Evolutionary conservation across 2,797 vertebrate species (phyloP).

Genomic region (Acipenser ruthenus): DNA sequence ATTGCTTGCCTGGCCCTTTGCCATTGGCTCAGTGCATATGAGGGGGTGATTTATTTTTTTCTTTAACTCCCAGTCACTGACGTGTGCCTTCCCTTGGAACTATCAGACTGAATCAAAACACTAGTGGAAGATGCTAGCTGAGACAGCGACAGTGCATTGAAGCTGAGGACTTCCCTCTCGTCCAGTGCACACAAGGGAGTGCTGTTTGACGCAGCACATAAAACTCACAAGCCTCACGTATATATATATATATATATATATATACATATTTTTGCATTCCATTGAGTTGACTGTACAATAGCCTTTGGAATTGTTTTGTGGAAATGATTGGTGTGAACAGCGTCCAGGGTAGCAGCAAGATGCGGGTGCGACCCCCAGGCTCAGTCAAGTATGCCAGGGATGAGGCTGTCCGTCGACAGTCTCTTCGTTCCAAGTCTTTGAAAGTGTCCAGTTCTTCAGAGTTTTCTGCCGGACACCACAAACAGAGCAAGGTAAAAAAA

Average conservation of each 20-base stretch:
- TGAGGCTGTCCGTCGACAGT: slow-evolving; percentile 73
- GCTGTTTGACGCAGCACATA: neutral
- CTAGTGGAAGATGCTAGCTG: slow-evolving; percentile 65
- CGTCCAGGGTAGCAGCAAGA: slow-evolving; percentile 81
- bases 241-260: too few species aligned
- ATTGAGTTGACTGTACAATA: neutral
- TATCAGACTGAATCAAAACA: slow-evolving; percentile 68
- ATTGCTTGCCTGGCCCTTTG: slow-evolving; percentile 32
- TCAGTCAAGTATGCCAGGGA: slow-evolving; percentile 81
- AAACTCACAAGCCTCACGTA: too few species aligned
- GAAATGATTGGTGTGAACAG: slow-evolving; percentile 86
- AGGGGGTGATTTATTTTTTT: slow-evolving; percentile 26
- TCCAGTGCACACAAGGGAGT: slow-evolving; percentile 39
- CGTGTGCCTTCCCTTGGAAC: slow-evolving; percentile 70
- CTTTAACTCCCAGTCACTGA: slow-evolving; percentile 55
- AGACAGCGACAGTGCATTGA: slow-evolving; percentile 43
- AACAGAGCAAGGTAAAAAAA: slow-evolving; percentile 73
- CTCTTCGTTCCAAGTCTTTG: slow-evolving; percentile 81
- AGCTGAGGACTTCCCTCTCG: slow-evolving; percentile 9
- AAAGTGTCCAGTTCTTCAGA: slow-evolving; percentile 84
- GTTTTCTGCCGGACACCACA: slow-evolving; percentile 59
- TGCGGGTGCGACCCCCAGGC: slow-evolving; percentile 73
- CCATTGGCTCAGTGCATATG: slow-evolving; percentile 40
- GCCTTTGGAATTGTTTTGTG: slow-evolving; percentile 14
- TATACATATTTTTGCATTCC: neutral